Conservation (phyloP, 2,113 vertebrate species). For the Sardina pilchardus region DNA sequence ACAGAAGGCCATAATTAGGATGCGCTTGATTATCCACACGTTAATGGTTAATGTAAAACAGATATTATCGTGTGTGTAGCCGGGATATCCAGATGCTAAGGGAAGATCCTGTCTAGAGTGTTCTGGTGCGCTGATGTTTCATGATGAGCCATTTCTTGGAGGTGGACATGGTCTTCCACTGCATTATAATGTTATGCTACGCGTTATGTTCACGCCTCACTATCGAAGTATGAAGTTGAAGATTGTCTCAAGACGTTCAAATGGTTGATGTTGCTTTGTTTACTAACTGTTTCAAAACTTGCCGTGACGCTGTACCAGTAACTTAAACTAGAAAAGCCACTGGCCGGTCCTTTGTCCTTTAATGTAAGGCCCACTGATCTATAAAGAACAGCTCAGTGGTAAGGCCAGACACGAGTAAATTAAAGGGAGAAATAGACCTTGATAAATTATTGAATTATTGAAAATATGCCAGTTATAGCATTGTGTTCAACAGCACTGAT, state of each 20-base stretch:
- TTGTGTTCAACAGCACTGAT: background rate
- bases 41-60: background rate
- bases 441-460: background rate
- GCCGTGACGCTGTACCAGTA: background rate
- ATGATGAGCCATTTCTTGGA: background rate
- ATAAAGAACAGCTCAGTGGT: too few relatives aligned
- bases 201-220: background rate
- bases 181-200: background rate
- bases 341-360: background rate
- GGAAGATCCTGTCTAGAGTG: background rate
- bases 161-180: background rate
- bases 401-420: too few relatives aligned
- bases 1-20: background rate
- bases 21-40: background rate
- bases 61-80: background rate
- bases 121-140: background rate
- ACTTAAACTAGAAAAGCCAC: background rate
- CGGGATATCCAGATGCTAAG: background rate
- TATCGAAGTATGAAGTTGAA: background rate
- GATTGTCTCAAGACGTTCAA: background rate
- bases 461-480: background rate
- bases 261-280: background rate
- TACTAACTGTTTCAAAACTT: background rate
- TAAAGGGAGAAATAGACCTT: background rate
- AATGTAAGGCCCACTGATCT: background rate